Percentiles rank a stretch among this genome's conserved stretches.
Conservation (phyloP, 1,140 invertebrate genomes). For the Drosophila dunni region DNA sequence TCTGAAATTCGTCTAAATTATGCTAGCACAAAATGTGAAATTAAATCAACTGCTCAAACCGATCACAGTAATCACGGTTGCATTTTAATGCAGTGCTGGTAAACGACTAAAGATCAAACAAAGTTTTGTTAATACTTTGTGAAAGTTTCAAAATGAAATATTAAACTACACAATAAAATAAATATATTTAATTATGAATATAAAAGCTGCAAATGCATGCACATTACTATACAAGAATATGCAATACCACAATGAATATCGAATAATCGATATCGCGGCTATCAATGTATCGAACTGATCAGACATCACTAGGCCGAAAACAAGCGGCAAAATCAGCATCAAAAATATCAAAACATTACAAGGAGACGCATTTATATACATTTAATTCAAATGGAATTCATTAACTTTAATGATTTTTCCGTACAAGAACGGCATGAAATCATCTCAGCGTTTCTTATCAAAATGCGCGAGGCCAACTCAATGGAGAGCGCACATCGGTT, state of each 20-base stretch:
- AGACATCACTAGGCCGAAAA: conserved; percentile 6
- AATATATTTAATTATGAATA: too few species aligned
- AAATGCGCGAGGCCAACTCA: conserved; percentile 52
- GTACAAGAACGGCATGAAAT: conserved; percentile 61
- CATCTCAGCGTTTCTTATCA: conserved; percentile 57
- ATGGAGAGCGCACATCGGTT: conserved; percentile 54
- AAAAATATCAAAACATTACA: conserved; percentile 27
- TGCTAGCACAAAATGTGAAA: neutral
- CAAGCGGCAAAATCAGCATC: conserved; percentile 64
- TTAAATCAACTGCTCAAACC: neutral
- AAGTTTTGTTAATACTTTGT: neutral
- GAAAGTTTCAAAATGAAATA: neutral
- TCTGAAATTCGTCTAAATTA: conserved; percentile 8
- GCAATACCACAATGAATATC: too few species aligned
- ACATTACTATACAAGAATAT: too few species aligned
- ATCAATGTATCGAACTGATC: conserved; percentile 3
- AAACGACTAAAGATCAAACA: neutral
- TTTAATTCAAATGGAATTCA: conserved; percentile 51
- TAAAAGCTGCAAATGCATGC: too few species aligned
- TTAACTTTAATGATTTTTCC: conserved; percentile 68
- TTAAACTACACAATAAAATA: neutral
- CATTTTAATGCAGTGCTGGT: conserved; percentile 20
- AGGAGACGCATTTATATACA: neutral
- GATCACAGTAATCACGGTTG: neutral
- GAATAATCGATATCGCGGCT: neutral